Conservation (phyloP, 1,140 invertebrate genomes). For the Drosophila funebris region DNA sequence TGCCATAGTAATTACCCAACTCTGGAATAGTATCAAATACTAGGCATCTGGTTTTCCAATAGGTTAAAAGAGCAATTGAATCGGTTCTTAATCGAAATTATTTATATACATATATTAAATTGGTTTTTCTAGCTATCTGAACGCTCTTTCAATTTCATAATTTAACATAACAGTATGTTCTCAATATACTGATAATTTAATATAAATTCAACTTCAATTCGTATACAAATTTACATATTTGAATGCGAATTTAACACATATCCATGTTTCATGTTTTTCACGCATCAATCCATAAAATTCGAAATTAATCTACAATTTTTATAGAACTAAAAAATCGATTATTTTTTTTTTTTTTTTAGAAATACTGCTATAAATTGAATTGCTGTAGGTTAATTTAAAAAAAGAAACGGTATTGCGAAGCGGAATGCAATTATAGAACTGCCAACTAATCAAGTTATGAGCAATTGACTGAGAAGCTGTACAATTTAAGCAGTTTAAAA, state of each 20-base stretch:
- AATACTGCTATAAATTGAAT: slow-evolving; percentile 1
- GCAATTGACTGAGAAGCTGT: neutral
- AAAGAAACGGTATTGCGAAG: neutral
- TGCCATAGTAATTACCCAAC: no score
- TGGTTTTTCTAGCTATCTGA: no score
- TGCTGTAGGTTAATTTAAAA: slow-evolving; percentile 5
- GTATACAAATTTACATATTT: no score
- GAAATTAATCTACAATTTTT: neutral
- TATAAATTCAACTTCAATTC: no score
- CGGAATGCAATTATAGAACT: slow-evolving; percentile 6
- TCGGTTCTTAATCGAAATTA: no score
- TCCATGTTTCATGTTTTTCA: slow-evolving; percentile 10
- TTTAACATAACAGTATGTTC: no score
- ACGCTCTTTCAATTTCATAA: no score
- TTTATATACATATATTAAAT: no score
- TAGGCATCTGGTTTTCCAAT: no score
- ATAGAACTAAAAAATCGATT: neutral
- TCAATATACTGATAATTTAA: no score
- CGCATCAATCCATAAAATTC: neutral
- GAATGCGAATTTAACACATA: no score
- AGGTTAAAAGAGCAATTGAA: no score
- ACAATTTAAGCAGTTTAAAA: slow-evolving; percentile 1
- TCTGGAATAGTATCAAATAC: neutral
- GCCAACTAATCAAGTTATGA: slow-evolving; percentile 19
- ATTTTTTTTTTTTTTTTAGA: neutral